These are phyloP conservation scores for Puntigrus tetrazona DNA, from an alignment of 2,113 vertebrate species.

Conservation along the genomic window DNA sequence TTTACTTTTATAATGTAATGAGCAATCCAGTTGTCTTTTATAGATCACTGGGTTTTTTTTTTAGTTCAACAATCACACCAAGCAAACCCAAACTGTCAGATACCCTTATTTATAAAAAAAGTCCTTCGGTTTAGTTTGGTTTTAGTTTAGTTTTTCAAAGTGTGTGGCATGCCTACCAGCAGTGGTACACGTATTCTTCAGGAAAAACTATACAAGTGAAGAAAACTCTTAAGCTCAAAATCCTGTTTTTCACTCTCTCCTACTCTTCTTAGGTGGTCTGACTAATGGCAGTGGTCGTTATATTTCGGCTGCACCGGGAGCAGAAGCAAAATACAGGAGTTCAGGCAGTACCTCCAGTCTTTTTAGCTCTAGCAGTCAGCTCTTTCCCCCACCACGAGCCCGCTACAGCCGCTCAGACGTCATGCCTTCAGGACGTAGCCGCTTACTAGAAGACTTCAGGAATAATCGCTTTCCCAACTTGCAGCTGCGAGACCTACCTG, in stretches of 20 bases:
- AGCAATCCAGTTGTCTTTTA: background rate
- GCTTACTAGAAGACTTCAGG: slow-evolving; percentile 95
- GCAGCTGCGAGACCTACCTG: slow-evolving; percentile 94
- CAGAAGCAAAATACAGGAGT: slow-evolving; percentile 97
- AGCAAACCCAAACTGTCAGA: background rate
- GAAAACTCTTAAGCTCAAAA: background rate
- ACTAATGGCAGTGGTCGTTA: slow-evolving; percentile 96
- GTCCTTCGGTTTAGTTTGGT: too few species aligned
- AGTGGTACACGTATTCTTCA: background rate
- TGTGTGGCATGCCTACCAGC: background rate
- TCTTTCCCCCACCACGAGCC: slow-evolving; percentile 93
- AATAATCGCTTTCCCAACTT: slow-evolving; percentile 98
- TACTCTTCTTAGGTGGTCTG: slow-evolving; percentile 81
- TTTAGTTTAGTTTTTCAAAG: background rate
- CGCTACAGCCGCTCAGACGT: slow-evolving; percentile 97
- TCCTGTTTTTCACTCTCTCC: background rate
- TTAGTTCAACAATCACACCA: background rate
- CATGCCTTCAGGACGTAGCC: slow-evolving; percentile 96
- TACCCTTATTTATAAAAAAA: too few species aligned
- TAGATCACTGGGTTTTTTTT: too few species aligned
- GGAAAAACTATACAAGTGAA: background rate
- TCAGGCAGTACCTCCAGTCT: slow-evolving; percentile 91
- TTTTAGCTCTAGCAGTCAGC: slow-evolving; percentile 96
- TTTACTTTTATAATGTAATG: background rate
- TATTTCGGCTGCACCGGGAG: slow-evolving; percentile 95